Base-by-base conservation (phyloP, 2,113 vertebrate species). In the Pachypanchax playfairii region DNA sequence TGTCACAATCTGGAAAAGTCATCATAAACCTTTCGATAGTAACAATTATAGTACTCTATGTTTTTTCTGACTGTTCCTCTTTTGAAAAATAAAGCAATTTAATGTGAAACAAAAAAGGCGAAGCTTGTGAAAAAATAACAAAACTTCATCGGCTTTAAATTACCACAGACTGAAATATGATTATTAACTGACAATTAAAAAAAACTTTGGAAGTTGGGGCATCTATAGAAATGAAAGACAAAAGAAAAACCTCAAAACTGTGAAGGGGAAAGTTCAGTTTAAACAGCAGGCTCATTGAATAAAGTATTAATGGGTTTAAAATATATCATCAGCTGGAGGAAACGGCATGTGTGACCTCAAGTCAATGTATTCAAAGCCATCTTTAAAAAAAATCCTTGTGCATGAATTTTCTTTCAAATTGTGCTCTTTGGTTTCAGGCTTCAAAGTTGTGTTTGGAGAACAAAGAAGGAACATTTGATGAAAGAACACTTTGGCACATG, bases 401-500 rank as follows among this genome's bases (percentile, higher is more conserved):
- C 14, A 25, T 48, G 17, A 29, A 18, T 47, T 47, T 6, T 47
- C 17, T 33, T n/a, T 51, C 26, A 28, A 28, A 18, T 10, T 20
- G 1, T 21, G 13, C 7, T 47, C 24, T 47, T 47, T 17, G 24
- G 44, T 2, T 24, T 47, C 24, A 47, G 20, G 1, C 18, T 14
- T 21, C 31, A 35, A 33, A 35, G 12, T 21, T 43, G 38, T 22
- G 20, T 2, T n/a, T 8, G 1, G 7, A 20, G 11, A 29, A 31
- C 42, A 57, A 67, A 36, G 18, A 67, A 17, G 11, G 4, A 42
- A 21, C 20, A 15, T 67, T 33, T 50, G 38, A 38, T 42, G 35
- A 24, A 39, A 24, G 33, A n/a, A n/a, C n/a, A 35, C 17, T 4
- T 33, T 15, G 24, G 5, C 18, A 33, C 20, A 15, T 4, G 28